Conservation (phyloP, 2,797 vertebrate species). For the Pristis pectinata region DNA sequence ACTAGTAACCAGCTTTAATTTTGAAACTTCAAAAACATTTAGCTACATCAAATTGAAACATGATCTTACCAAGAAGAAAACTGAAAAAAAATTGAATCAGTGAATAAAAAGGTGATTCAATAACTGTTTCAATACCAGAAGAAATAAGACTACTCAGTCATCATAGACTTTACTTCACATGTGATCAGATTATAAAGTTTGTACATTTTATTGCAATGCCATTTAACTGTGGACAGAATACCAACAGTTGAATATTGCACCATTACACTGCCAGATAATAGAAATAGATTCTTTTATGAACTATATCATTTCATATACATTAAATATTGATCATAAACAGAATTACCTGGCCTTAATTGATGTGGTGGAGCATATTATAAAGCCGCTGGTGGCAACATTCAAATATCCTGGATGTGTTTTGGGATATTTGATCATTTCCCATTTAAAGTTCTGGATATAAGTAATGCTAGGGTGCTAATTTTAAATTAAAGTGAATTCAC, state of each 20-base stretch:
- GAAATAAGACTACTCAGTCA: not conserved
- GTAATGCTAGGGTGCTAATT: not conserved
- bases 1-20: not conserved
- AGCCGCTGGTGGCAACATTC: not conserved
- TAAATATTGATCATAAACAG: not conserved
- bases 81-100: not conserved
- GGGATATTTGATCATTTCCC: not conserved
- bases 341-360: not conserved
- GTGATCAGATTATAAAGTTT: not conserved
- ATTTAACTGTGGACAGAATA: not conserved
- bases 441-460: not conserved
- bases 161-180: not conserved
- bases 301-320: not conserved
- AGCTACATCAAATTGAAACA: not conserved
- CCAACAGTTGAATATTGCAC: not conserved
- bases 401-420: not conserved
- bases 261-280: not conserved
- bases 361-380: not conserved
- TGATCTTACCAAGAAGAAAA: not conserved
- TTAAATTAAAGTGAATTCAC: slow-evolving; percentile 21
- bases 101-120: not conserved
- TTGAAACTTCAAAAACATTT: not conserved
- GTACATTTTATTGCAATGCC: not conserved
- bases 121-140: not conserved
- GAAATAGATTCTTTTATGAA: slow-evolving; percentile 17